Percentiles rank a stretch among this genome's conserved stretches.
Conservation (phyloP, 2,113 vertebrate genomes). For the Crotalus viridis region DNA sequence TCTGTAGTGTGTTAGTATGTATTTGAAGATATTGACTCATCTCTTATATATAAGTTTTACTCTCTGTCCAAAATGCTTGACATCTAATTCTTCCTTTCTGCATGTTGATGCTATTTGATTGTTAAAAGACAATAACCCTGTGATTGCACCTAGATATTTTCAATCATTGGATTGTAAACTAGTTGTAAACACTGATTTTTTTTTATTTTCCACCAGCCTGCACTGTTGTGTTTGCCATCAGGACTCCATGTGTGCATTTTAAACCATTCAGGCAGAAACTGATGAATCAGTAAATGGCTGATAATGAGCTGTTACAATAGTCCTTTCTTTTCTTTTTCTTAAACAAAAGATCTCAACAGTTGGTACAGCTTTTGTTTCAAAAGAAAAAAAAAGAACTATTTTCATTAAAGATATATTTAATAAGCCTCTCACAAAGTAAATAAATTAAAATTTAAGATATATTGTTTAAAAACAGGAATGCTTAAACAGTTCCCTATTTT, state of each 20-base stretch:
- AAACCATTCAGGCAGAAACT: conserved; percentile 1
- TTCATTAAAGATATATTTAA: neutral
- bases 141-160: neutral
- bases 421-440: neutral
- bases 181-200: neutral
- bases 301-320: neutral
- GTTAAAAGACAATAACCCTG: neutral
- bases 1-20: neutral
- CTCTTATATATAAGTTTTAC: neutral
- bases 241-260: neutral
- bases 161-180: neutral
- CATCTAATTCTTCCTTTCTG: neutral
- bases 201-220: neutral
- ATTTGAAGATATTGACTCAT: neutral
- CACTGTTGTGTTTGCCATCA: neutral
- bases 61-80: neutral
- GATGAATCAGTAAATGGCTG: conserved; percentile 2
- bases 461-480: neutral
- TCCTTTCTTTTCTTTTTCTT: neutral
- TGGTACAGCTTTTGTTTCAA: neutral
- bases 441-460: neutral
- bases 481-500: neutral
- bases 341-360: neutral
- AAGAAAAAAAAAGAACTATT: neutral
- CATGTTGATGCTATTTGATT: neutral